Evolutionary conservation across 2,797 vertebrate genomes (phyloP), one percentile per base, ranked within the genome.

Genomic region (Knipowitschia caucasica): DNA sequence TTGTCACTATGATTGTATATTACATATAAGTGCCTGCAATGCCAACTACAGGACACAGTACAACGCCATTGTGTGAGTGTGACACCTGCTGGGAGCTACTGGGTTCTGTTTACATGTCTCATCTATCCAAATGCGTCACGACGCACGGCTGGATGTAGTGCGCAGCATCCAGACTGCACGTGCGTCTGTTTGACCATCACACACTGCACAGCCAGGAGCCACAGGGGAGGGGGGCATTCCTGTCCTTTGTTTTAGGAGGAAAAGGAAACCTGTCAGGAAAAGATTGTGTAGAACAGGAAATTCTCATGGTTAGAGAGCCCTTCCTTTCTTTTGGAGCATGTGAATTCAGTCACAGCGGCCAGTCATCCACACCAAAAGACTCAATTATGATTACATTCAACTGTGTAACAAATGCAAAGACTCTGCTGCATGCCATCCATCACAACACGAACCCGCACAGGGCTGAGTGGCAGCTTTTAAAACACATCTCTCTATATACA

Each of bases 211-310:
- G 21, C 42, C 67, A 71, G 75, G 64, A 80, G 78, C 69, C 73
- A 81, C 67, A 67, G 80, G 55, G 38, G 30, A 59, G 67, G 67
- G 86, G 86, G 68, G 71, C 75, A 87, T 85, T 86, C 83, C 80
- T 86, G 83, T 89, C 93, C 92, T 91, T 97, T 98, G 93, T 94
- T 96, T 89, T 78, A 89, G 79, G 86, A 93, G 93, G 94, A 89
- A 94, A 89, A 92, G 94, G 95, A 99, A 98, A 94, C 91, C 89
- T 91, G 94, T 92, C 92, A 94, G 96, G 95, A 96, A 99, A 90
- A 93, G 92, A 93, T 94, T 92, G 91, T 85, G 89, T 91, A 88
- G 89, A 86, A 86, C 93, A 95, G 96, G 95, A 99, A 97, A 86
- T 90, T 92, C 94, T 92, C 88, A 89, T 89, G 81, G 90, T 77